These are phyloP conservation scores for Amblyopsis hoosieri DNA, from an alignment of 2,797 vertebrate genomes.

Conservation along the genomic window DNA sequence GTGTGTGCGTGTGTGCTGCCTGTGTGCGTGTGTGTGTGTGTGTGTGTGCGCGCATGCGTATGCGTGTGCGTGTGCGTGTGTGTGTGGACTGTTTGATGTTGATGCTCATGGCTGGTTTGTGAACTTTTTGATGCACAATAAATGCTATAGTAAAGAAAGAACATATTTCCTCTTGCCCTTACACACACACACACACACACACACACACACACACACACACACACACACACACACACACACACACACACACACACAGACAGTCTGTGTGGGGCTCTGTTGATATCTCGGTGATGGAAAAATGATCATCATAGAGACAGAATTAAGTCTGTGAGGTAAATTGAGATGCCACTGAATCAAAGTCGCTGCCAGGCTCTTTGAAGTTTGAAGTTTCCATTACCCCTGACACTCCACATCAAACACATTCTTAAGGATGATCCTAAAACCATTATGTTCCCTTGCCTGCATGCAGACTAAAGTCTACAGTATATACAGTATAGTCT, in stretches of 20 bases:
- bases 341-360: constrained; percentile 71
- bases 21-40: neutral
- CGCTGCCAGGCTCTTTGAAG: constrained; percentile 70
- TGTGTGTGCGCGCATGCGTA: neutral
- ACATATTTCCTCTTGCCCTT: neutral
- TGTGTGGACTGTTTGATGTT: constrained; percentile 36
- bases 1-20: neutral
- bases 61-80: neutral
- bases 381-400: constrained; percentile 80
- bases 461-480: constrained; percentile 22
- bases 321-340: constrained; percentile 66
- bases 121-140: constrained; percentile 32
- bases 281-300: constrained; percentile 54
- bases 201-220: constrained; percentile 8
- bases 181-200: constrained; percentile 1
- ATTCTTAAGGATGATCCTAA: constrained; percentile 61
- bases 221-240: neutral
- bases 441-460: constrained; percentile 69
- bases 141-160: constrained; percentile 28
- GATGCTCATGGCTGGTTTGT: constrained; percentile 3
- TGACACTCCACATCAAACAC: constrained; percentile 76
- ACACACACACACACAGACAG: constrained; percentile 2
- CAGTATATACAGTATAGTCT: constrained; percentile 9
- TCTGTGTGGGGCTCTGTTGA: constrained; percentile 24
- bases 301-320: constrained; percentile 46